Base-by-base conservation (phyloP, 2,113 vertebrate species). In the Turnix velox region DNA sequence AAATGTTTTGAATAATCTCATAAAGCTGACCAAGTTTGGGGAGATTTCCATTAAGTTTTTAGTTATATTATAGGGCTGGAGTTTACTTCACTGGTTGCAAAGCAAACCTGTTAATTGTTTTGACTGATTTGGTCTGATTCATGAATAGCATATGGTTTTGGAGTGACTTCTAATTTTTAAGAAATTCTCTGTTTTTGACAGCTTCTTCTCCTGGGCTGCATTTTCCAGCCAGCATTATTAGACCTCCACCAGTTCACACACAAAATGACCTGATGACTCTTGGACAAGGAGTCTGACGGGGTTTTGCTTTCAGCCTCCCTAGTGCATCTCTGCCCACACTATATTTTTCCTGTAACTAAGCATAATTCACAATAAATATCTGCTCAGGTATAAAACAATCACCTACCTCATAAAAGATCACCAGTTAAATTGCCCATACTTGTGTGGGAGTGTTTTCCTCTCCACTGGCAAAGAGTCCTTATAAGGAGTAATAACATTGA, bases 401-500 rank as follows among this genome's bases (percentile, higher is more conserved):
- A 73, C 49, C 27, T 81, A 40, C 78, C 19, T 94, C 87, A 52
- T 65, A 69, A 88, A 86, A 88, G 20, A 12, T 13, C 81, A 83
- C 39, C 23, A 23, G 71, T 59, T 93, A 84, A 83, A 90, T 79
- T 80, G 59, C 62, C 67, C 1, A 0, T 95, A 76, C 84, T 79
- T 94, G 76, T 22, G 57, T 92, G 61, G 93, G 77, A 67, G 58
- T 73, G 49, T 89, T 95, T 95, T 84, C 63, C 63, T 80, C 85
- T 82, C 40, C 2, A 3, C 33, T 92, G 67, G 78, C 81, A 86
- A 79, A 67, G n/a, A 85, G 69, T 89, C 94, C 95, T 95, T 96
- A 93, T 93, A 96, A 96, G 89, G 96, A 93, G 57, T 51, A 92
- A 89, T 74, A 79, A 69, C 35, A 52, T 3, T 37, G 74, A 95